Evolutionary conservation across 2,888 invertebrate species (phyloP).

Genomic region (Bibio marci): DNA sequence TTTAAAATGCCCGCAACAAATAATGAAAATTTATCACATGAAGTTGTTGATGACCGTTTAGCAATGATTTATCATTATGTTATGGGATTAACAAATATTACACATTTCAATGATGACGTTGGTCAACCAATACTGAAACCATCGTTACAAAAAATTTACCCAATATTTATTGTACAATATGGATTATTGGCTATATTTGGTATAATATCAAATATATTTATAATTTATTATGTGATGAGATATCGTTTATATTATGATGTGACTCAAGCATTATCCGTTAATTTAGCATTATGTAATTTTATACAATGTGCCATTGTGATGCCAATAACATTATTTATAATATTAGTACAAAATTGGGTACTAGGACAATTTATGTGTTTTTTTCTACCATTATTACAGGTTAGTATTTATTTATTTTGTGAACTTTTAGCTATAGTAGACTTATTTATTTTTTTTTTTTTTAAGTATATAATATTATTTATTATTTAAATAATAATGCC

Average conservation of each 20-base stretch:
- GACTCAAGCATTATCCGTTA: slow-evolving; percentile 46
- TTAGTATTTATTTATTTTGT: no score
- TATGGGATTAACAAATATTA: background rate
- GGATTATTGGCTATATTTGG: slow-evolving; percentile 38
- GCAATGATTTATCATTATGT: background rate
- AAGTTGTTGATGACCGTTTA: no score
- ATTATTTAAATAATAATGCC: no score
- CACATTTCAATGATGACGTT: slow-evolving; percentile 27
- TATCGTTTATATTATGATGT: slow-evolving; percentile 40
- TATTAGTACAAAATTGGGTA: slow-evolving; percentile 54
- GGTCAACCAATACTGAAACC: slow-evolving; percentile 40
- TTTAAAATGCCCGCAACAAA: no score
- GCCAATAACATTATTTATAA: slow-evolving; percentile 47
- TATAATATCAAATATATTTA: slow-evolving; percentile 37
- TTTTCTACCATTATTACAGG: slow-evolving; percentile 56
- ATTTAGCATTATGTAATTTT: slow-evolving; percentile 46
- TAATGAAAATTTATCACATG: no score
- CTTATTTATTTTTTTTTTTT: no score
- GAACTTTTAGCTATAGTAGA: no score
- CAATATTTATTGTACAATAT: slow-evolving; percentile 44
- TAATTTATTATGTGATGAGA: slow-evolving; percentile 36
- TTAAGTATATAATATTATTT: no score
- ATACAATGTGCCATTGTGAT: slow-evolving; percentile 48
- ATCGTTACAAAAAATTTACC: slow-evolving; percentile 37
- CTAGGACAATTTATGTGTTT: slow-evolving; percentile 54